These are phyloP conservation scores for Albula goreensis DNA, from an alignment of 2,113 vertebrate species.

Conservation along the genomic window DNA sequence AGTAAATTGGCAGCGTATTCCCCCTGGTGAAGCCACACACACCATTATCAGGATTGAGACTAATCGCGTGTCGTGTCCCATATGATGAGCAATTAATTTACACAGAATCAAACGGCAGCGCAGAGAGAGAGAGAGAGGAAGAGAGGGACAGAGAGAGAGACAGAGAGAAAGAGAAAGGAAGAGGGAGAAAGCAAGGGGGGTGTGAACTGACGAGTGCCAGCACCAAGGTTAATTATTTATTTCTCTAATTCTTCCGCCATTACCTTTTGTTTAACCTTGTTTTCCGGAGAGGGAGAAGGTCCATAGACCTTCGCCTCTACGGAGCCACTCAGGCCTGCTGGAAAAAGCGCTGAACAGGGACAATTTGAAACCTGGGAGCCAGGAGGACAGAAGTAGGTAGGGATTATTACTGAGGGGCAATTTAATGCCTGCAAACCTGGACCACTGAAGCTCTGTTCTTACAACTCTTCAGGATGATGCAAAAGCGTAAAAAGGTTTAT, in stretches of 20 bases:
- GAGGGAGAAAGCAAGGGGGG: conserved; percentile 14
- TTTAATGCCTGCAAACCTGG: not conserved
- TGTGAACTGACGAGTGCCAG: conserved; percentile 23
- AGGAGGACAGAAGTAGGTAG: not conserved
- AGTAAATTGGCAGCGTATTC: conserved; percentile 75
- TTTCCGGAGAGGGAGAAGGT: not conserved
- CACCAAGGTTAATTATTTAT: conserved; percentile 31
- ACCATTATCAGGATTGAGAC: conserved; percentile 79
- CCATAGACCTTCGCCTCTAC: conserved; percentile 17
- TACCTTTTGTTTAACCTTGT: conserved; percentile 34
- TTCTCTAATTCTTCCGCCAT: conserved; percentile 22
- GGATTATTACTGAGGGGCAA: not conserved
- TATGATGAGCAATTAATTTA: conserved; percentile 79
- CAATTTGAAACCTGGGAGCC: conserved; percentile 21
- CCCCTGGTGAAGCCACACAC: conserved; percentile 67
- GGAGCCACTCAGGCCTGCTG: conserved; percentile 15
- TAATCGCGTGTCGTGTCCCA: conserved; percentile 75
- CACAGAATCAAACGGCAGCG: conserved; percentile 67
- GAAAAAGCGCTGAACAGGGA: conserved; percentile 9
- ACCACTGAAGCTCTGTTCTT: not conserved
- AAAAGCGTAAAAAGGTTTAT: not conserved
- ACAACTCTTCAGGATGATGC: not conserved
- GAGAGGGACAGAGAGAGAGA: conserved; percentile 19
- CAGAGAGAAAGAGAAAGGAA: conserved; percentile 26
- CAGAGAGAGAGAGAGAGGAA: conserved; percentile 40